Evolutionary conservation across 2,888 invertebrate genomes (phyloP).

Genomic region (Drosophila nigritarsus): DNA sequence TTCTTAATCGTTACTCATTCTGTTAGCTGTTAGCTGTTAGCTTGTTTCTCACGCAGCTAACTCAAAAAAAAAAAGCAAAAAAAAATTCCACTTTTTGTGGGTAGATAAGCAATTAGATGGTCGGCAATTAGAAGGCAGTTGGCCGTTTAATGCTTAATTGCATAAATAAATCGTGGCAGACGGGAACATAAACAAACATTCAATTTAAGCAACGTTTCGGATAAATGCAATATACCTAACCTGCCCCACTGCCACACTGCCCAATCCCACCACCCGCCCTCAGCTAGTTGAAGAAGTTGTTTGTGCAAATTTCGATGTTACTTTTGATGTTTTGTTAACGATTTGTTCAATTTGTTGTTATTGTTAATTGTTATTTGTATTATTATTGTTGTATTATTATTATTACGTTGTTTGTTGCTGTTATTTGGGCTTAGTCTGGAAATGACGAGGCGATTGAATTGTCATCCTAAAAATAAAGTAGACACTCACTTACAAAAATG

Average conservation of each 20-base stretch:
- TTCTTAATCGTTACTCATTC: constrained; percentile 10
- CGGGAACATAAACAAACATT: constrained; percentile 22
- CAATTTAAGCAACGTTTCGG: not conserved
- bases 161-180: constrained; percentile 37
- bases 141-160: constrained; percentile 26
- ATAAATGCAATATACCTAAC: not conserved
- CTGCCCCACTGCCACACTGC: not conserved
- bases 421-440: constrained; percentile 13
- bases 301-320: not conserved
- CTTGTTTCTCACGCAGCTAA: constrained; percentile 23
- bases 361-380: constrained; percentile 13
- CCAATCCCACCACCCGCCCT: not conserved
- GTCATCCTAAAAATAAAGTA: constrained; percentile 42
- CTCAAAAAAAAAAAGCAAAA: constrained; percentile 18
- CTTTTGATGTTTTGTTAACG: not conserved
- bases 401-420: constrained; percentile 6
- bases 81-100: constrained; percentile 27
- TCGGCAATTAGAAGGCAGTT: constrained; percentile 37
- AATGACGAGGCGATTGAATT: constrained; percentile 20
- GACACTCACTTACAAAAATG: constrained; percentile 43
- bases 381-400: too few species aligned
- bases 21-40: constrained; percentile 8
- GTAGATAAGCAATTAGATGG: constrained; percentile 52
- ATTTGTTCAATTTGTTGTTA: constrained; percentile 1
- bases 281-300: constrained; percentile 1